Evolutionary conservation across 2,113 vertebrate genomes (phyloP).

Genomic region (Mastomys natalensis): DNA sequence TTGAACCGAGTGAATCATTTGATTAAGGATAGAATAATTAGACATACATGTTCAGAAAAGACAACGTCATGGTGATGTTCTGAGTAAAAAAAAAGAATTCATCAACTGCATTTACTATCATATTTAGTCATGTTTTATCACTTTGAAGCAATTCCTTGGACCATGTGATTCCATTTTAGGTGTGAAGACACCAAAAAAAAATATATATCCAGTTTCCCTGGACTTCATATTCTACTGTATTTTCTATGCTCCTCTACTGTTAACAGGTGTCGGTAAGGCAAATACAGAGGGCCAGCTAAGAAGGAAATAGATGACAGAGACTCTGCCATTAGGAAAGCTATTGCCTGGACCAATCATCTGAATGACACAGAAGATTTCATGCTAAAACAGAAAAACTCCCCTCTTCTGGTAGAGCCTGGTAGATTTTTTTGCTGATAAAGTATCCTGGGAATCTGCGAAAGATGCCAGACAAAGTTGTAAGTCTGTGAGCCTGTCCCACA

Average conservation of each 20-base stretch:
- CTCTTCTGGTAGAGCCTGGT: background rate
- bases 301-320: background rate
- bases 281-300: too few relatives aligned
- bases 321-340: background rate
- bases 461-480: background rate
- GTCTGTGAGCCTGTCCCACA: background rate
- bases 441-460: background rate
- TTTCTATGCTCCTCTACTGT: too few relatives aligned
- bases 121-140: background rate
- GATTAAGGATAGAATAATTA: background rate
- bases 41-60: background rate
- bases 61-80: background rate
- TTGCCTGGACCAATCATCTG: background rate
- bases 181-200: background rate
- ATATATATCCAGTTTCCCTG: background rate
- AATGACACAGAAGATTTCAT: background rate
- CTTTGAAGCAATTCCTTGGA: background rate
- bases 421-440: background rate
- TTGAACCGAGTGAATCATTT: background rate
- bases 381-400: background rate
- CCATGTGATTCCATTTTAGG: background rate
- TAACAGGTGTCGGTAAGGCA: background rate
- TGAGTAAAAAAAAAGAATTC: background rate
- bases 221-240: background rate
- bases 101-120: background rate